phyloP scores from a whole-genome alignment of 2,888 invertebrate genomes.

The Drosophila ezoana region DNA sequence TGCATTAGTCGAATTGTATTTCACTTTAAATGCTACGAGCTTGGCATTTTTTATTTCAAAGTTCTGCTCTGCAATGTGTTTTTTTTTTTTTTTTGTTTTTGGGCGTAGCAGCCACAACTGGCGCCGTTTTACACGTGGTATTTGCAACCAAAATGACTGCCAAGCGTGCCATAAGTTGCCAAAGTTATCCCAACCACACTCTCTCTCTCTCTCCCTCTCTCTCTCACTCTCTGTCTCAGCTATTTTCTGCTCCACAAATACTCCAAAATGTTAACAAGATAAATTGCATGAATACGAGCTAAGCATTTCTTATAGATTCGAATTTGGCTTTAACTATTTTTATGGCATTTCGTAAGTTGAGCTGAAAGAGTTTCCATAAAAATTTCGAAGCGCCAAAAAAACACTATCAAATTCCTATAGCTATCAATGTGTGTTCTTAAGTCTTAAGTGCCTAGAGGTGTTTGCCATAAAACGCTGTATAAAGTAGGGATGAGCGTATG shows the following conservation, averaged over 20 bases:
- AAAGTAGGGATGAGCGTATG: not conserved
- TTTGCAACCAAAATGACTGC: constrained; percentile 58
- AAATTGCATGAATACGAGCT: constrained; percentile 37
- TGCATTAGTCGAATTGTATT: constrained; percentile 75
- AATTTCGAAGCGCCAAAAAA: constrained; percentile 9
- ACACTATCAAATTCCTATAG: constrained; percentile 23
- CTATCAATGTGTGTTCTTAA: constrained; percentile 11
- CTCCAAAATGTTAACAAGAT: constrained; percentile 35
- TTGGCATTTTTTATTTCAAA: constrained; percentile 61
- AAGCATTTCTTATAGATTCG: constrained; percentile 25
- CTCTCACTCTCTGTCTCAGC: not conserved
- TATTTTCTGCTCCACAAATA: not conserved
- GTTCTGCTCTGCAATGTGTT: constrained; percentile 4
- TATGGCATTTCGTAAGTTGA: constrained; percentile 41
- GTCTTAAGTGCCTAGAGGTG: constrained; percentile 1
- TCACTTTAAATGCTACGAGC: constrained; percentile 70
- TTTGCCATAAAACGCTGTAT: constrained; percentile 20
- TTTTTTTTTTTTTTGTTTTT: too few relatives aligned
- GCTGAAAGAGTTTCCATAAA: constrained; percentile 33
- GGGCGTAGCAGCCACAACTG: constrained; percentile 45
- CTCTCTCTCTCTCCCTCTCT: too few relatives aligned
- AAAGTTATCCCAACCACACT: not conserved
- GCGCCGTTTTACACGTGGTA: constrained; percentile 45
- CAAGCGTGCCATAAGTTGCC: constrained; percentile 46
- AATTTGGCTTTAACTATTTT: constrained; percentile 44